Percentiles rank a stretch among this genome's conserved stretches.
phyloP scores from a whole-genome alignment of 2,113 vertebrate genomes.

The Tachysurus vachellii region DNA sequence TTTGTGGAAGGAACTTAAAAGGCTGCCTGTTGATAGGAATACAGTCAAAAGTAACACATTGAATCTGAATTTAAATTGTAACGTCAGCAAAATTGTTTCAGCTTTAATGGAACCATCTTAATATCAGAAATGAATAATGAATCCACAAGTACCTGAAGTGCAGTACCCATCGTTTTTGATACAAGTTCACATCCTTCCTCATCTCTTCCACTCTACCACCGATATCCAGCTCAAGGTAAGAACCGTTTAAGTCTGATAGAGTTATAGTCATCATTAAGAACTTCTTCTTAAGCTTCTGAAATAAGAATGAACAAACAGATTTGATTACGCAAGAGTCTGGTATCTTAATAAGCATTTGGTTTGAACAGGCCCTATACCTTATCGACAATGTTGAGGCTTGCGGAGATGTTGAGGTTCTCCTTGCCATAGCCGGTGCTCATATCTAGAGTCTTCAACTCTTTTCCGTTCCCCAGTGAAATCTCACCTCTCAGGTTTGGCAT shows the following conservation, averaged over 20 bases:
- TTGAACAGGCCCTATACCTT: conserved; percentile 61
- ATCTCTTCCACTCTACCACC: conserved; percentile 79
- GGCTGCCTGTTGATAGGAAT: conserved; percentile 74
- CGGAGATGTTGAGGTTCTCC: conserved; percentile 75
- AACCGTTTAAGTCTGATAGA: conserved; percentile 61
- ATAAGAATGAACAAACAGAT: neutral
- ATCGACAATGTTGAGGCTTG: conserved; percentile 65
- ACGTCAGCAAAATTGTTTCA: neutral
- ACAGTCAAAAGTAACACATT: neutral
- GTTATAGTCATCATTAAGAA: conserved; percentile 63
- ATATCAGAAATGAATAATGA: neutral
- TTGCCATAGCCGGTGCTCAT: conserved; percentile 72
- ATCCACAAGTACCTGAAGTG: conserved; percentile 70
- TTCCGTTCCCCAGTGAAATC: conserved; percentile 71
- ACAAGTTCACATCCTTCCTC: conserved; percentile 70
- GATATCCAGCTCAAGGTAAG: conserved; percentile 68
- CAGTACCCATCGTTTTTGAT: conserved; percentile 76
- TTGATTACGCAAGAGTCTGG: neutral
- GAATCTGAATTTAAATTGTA: neutral
- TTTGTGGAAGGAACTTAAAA: conserved; percentile 74
- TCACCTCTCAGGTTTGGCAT: conserved; percentile 71
- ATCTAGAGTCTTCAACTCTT: conserved; percentile 67
- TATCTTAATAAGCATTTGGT: neutral
- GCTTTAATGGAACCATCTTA: neutral
- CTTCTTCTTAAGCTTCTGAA: conserved; percentile 73